Percentiles rank a stretch among this genome's conserved stretches.
Conservation (phyloP, 2,797 vertebrate species). For the Hoplostethus mediterraneus region DNA sequence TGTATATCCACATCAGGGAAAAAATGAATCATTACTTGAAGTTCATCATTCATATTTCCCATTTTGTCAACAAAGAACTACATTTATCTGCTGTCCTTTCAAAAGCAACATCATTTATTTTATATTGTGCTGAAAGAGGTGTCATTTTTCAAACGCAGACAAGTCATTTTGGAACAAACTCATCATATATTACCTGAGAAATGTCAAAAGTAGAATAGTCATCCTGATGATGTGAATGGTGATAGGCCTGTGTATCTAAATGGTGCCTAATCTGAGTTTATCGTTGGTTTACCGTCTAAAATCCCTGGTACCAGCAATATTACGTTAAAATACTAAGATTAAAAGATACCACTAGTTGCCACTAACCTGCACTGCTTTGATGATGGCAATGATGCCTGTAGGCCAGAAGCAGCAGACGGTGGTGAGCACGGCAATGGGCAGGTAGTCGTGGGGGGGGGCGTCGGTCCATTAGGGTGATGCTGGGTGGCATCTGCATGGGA, state of each 20-base stretch:
- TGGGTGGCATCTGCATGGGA: conserved; percentile 91
- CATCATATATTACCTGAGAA: too few relatives aligned
- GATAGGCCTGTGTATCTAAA: not conserved
- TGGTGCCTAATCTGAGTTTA: not conserved
- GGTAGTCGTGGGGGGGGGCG: conserved; percentile 94
- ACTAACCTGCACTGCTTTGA: conserved; percentile 94
- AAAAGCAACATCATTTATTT: too few relatives aligned
- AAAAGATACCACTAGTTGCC: conserved; percentile 4
- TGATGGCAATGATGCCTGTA: conserved; percentile 95
- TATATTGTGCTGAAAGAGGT: too few relatives aligned
- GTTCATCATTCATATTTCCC: not conserved
- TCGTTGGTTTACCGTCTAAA: conserved; percentile 25
- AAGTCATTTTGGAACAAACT: too few relatives aligned
- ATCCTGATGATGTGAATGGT: too few relatives aligned
- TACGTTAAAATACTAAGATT: conserved; percentile 27
- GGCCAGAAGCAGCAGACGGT: conserved; percentile 98
- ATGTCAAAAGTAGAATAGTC: too few relatives aligned
- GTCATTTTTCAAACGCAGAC: too few relatives aligned
- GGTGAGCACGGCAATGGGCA: conserved; percentile 95
- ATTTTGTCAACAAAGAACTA: not conserved
- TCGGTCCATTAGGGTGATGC: conserved; percentile 91
- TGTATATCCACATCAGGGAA: not conserved
- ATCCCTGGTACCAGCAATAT: conserved; percentile 4
- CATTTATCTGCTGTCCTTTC: too few relatives aligned
- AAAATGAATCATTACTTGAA: not conserved